phyloP scores from a whole-genome alignment of 1,140 invertebrate genomes.

The Cotesia chilonis region DNA sequence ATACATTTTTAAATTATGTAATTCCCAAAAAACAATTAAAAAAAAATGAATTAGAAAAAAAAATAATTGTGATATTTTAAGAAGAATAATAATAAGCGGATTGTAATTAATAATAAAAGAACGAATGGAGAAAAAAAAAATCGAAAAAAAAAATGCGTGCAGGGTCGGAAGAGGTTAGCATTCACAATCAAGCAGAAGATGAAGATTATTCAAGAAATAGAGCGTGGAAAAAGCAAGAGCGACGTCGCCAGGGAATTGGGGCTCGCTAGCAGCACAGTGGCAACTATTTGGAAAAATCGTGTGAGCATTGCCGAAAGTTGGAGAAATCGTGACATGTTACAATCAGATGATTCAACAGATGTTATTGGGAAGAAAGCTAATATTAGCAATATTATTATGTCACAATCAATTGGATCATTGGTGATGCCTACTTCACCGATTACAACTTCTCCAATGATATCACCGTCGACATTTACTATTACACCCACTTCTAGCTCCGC shows the following conservation, averaged over 20 bases:
- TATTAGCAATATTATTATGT: not conserved
- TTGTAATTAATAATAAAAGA: no score
- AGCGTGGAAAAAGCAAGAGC: slow-evolving; percentile 70
- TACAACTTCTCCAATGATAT: slow-evolving; percentile 39
- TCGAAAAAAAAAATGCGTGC: slow-evolving; percentile 51
- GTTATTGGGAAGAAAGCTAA: slow-evolving; percentile 17
- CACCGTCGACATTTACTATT: slow-evolving; percentile 25
- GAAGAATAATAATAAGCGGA: no score
- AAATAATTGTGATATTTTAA: no score
- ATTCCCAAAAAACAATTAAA: no score
- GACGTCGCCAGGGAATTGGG: slow-evolving; percentile 69
- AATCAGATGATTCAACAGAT: slow-evolving; percentile 45
- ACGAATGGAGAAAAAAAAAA: no score
- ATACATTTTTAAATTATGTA: no score
- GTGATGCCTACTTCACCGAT: slow-evolving; percentile 39
- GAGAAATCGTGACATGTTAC: slow-evolving; percentile 64
- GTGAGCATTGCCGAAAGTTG: slow-evolving; percentile 66
- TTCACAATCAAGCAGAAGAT: slow-evolving; percentile 73
- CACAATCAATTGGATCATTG: slow-evolving; percentile 25
- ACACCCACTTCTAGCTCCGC: slow-evolving; percentile 13
- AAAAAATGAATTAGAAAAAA: no score
- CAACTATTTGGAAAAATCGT: slow-evolving; percentile 71
- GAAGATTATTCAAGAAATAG: slow-evolving; percentile 71
- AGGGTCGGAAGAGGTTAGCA: slow-evolving; percentile 71
- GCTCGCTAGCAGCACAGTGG: slow-evolving; percentile 69